Evolutionary conservation across 2,888 invertebrate species (phyloP).

Genomic region (Tuberolachnus salignus): DNA sequence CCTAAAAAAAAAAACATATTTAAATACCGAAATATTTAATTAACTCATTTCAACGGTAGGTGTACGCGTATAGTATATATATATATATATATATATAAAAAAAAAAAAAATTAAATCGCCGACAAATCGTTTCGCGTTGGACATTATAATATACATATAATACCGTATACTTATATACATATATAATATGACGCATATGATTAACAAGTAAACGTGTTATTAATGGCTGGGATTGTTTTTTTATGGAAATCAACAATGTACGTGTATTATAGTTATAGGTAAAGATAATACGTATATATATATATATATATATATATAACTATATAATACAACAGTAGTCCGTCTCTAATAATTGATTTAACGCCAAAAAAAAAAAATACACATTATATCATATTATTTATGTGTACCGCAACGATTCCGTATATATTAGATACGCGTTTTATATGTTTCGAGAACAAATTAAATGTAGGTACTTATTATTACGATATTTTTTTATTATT

Average conservation of each 20-base stretch:
- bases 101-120: too few species aligned
- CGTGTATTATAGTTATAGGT: too few species aligned
- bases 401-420: neutral
- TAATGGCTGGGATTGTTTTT: conserved; percentile 26
- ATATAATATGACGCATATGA: neutral
- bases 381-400: conserved; percentile 5
- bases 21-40: conserved; percentile 42
- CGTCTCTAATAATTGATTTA: conserved; percentile 24
- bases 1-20: neutral
- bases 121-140: conserved; percentile 34
- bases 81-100: neutral
- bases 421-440: too few species aligned
- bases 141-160: conserved; percentile 16
- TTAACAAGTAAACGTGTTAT: conserved; percentile 48
- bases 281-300: neutral
- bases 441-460: neutral
- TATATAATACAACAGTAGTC: conserved; percentile 31
- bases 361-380: conserved; percentile 13
- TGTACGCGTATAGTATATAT: neutral
- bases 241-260: conserved; percentile 14
- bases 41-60: conserved; percentile 31
- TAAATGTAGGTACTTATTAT: conserved; percentile 7
- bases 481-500: too few species aligned
- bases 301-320: neutral
- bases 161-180: too few species aligned